Base-by-base conservation (phyloP, 2,888 invertebrate species). In the Ischnus inquisitorius region DNA sequence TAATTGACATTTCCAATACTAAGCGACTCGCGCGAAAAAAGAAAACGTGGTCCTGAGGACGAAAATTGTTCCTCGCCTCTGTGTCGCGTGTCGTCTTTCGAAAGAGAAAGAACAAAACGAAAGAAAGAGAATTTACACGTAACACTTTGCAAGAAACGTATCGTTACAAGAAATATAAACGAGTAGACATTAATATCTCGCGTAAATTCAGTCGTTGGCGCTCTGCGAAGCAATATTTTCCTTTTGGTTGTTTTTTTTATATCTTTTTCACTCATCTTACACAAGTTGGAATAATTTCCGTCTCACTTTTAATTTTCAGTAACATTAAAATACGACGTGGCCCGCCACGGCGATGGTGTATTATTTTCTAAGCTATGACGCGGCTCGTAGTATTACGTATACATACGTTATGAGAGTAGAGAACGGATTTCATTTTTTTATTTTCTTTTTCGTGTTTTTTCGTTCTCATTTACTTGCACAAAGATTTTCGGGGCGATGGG, bases 1-100 rank as follows among this genome's bases (percentile, higher is more conserved):
- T 89, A 90, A 90, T 90, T 90, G 90, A 90, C 90, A 88, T 90
- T 89, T 90, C 88, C 88, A 90, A 90, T 90, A 90, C 88, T 88
- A 78, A 74, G 88, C 87, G 88, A 86, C 83, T 88, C 85, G 84
- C 82, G 85, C 87, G 82, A 65, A 76, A 86, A 82, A 6, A 60
- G 14, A 60, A 28, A 60, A 46, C 2, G 39, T 65, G 39, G 2
- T 16, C 41, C 64, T 46, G 68, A 14, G 69, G 69, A 69, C 64
- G 41, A 34, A 34, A 16, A 51, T 14, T 16, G 14, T 22, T 28
- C 65, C 4, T n/a, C 43, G 19, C 10, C 62, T 64, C 14, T 19
- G n/a, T n/a, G 8, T 34, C 19, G 54, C 51, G 10, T 75, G 46
- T 62, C 74, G 48, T 8, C 62, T 16, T 54, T 72, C 83, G 48